Base-by-base conservation (phyloP, 2,888 invertebrate species). In the Platycheirus rosarum region DNA sequence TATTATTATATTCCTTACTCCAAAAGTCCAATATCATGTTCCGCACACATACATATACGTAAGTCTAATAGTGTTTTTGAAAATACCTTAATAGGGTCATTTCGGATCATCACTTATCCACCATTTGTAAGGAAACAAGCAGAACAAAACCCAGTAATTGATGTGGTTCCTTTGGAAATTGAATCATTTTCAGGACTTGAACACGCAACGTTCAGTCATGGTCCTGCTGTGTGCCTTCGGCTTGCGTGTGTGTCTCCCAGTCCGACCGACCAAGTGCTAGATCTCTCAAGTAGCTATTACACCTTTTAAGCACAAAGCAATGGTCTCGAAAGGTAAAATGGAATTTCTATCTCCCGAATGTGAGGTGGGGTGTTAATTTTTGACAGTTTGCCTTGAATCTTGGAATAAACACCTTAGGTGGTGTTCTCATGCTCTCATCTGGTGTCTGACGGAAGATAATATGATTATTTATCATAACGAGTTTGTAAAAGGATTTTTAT, bases 391-490 rank as follows among this genome's bases (percentile, higher is more conserved):
- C 20, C 42, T 37, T 49, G 48, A 35, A 74, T 16, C 42, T 37
- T 49, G 48, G 44, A 74, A 65, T 53, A 35, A 71, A 68, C 71
- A 80, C 76, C 75, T 66, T 48, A 46, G 57, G 49, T 40, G 16
- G 16, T 46, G 37, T 60, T 76, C 75, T 37, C 60, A 48, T 26
- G 8, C 60, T 29, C 60, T 29, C 40, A 26, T 62, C 51, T 8
- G 51, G 44, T 20, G 70, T 51, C 68, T 37, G 44, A 32, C 40
- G 2, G 57, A 46, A 37, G 55, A 77, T 77, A 82, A 82, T 82
- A 63, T 82, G 82, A 82, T 82, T 82, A 82, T 82, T 82, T 82
- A 82, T 82, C 82, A 82, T 82, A 82, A 77, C 82, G 82, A 77
- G 77, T 71, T 77, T 71, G 71, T 82, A 82, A 82, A 82, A 82